Evolutionary conservation across 2,113 vertebrate genomes (phyloP).

Genomic region (Archilochus colubris): DNA sequence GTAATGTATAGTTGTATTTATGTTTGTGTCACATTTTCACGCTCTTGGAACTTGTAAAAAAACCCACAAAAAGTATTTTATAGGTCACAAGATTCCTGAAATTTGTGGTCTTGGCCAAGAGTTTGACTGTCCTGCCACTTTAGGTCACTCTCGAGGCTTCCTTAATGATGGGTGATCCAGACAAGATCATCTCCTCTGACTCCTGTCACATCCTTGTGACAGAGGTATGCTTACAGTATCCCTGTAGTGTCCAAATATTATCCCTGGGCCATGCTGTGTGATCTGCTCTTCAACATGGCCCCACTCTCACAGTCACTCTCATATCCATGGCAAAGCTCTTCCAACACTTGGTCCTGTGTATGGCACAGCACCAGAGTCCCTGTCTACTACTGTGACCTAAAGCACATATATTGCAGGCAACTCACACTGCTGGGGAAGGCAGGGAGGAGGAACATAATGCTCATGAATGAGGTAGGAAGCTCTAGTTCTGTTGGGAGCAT

Average conservation of each 20-base stretch:
- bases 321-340: not conserved
- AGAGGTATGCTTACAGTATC: not conserved
- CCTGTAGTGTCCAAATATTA: not conserved
- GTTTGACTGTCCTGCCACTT: not conserved
- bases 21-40: not conserved
- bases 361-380: not conserved
- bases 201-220: not conserved
- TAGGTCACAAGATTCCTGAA: not conserved
- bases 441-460: not conserved
- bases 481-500: not conserved
- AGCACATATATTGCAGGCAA: rapidly evolving
- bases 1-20: not conserved
- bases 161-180: not conserved
- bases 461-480: not conserved
- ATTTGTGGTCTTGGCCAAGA: not conserved
- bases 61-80: not conserved
- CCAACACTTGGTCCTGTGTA: rapidly evolving
- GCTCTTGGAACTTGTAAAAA: not conserved
- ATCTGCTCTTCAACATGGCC: not conserved
- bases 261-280: not conserved
- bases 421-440: not conserved
- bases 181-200: not conserved
- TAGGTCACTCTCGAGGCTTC: not conserved
- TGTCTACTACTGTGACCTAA: not conserved
- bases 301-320: not conserved